Evolutionary conservation across 2,797 vertebrate genomes (phyloP), one percentile per base, ranked within the genome.

Genomic region (Anisognathus igniventris): DNA sequence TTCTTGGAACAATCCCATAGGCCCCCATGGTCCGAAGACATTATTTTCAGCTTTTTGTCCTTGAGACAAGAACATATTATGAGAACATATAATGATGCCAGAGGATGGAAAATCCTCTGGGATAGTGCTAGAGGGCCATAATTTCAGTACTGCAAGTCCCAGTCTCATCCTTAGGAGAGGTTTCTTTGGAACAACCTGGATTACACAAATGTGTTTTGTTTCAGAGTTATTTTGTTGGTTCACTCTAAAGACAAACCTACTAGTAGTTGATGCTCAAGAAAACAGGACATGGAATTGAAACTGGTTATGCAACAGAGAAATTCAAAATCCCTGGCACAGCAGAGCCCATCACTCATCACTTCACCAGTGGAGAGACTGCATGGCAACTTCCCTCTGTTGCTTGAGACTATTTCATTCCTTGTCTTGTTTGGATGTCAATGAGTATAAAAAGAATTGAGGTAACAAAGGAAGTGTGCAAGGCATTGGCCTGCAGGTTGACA

Each of bases 181-280:
- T 50, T 85, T 60, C 25, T 72, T 75, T 65, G 27, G 47, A 92
- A 14, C 37, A 40, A 12, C 35, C 18, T 10, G 7, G 10, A 54
- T 10, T 11, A 53, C n/a, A 27, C 2, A 30, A 62, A 7, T 0
- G 0, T 28, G 8, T 17, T 80, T 80, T 58, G 2, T 66, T 90
- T 90, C 56, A 88, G 39, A 18, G 19, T 14, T 17, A 39, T 65
- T 90, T 86, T 47, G 4, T 40, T 84, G 40, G 20, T 57, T 91
- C 28, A 19, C 6, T 75, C 12, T 64, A 53, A 56, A 56, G 31
- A 16, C 6, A 11, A 74, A 5, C 10, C 33, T 73, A 37, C 17
- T 7, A 48, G 23, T 18, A 28, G 7, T 1, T 65, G 18, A 50
- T 72, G 24, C 19, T 76, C 71, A 61, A 47, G 9, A 28, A 71